Evolutionary conservation across 2,888 invertebrate species (phyloP).

Genomic region (Cryptops parisi): DNA sequence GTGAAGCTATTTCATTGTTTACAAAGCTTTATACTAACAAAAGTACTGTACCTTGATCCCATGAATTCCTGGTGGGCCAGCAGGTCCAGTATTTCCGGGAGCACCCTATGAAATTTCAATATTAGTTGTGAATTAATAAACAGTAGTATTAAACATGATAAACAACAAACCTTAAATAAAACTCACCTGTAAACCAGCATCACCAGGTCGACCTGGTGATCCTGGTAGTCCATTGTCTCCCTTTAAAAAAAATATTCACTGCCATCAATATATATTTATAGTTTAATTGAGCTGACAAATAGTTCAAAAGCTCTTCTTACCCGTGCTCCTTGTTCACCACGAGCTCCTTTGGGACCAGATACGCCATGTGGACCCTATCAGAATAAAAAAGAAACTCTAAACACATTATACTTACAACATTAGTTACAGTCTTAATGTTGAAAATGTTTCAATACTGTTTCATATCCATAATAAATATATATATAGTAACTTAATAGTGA

Average conservation of each 20-base stretch:
- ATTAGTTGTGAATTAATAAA: slow-evolving; percentile 4
- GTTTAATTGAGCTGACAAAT: too few species aligned
- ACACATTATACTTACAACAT: too few species aligned
- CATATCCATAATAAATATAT: too few species aligned
- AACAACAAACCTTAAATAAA: too few species aligned
- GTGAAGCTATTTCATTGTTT: too few species aligned
- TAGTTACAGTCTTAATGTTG: too few species aligned
- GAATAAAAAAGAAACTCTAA: too few species aligned
- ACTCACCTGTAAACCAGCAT: slow-evolving; percentile 51
- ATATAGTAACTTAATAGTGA: not conserved
- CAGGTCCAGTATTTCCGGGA: slow-evolving; percentile 50
- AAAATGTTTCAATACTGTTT: too few species aligned
- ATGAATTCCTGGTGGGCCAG: slow-evolving; percentile 50
- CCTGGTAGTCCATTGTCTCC: slow-evolving; percentile 60
- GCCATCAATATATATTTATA: slow-evolving; percentile 1
- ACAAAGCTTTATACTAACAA: too few species aligned
- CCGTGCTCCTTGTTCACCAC: slow-evolving; percentile 59
- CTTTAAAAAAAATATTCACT: slow-evolving; percentile 9
- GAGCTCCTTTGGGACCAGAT: slow-evolving; percentile 53
- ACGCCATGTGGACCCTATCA: slow-evolving; percentile 46
- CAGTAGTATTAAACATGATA: too few species aligned
- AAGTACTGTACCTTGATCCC: slow-evolving; percentile 65
- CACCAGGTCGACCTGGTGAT: slow-evolving; percentile 62
- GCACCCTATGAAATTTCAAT: slow-evolving; percentile 42
- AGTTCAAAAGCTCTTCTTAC: slow-evolving; percentile 16